Percentiles rank a stretch among this genome's conserved stretches.
Conservation (phyloP, 2,888 invertebrate genomes). For the Cryptocheilus praepositus region DNA sequence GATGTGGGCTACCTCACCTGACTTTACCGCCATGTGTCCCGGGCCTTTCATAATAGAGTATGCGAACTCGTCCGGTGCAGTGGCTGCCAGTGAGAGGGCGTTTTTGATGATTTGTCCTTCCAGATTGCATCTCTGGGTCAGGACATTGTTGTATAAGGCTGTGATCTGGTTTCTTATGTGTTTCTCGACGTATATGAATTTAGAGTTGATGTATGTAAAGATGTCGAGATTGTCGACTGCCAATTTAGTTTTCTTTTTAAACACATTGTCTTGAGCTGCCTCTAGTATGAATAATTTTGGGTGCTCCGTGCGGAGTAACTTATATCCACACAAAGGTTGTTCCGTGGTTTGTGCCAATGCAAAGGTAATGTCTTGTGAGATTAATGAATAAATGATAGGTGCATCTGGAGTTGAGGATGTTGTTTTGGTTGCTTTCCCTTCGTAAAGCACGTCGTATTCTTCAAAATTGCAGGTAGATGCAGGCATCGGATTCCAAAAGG, state of each 20-base stretch:
- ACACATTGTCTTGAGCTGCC: background rate
- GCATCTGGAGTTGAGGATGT: no score
- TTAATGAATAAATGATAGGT: no score
- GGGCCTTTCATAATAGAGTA: constrained; percentile 44
- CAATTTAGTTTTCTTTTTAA: accelerated
- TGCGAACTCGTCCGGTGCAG: constrained; percentile 51
- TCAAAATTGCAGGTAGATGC: no score
- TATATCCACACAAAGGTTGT: no score
- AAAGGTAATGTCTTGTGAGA: no score
- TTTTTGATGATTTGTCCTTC: background rate
- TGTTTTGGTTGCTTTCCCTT: background rate
- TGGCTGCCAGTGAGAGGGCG: constrained; percentile 33
- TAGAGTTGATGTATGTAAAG: no score
- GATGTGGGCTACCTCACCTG: constrained; percentile 43
- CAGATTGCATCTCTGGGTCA: no score
- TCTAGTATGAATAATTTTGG: background rate
- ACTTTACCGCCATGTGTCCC: constrained; percentile 49
- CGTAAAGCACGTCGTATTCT: no score
- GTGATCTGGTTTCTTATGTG: background rate
- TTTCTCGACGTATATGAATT: no score
- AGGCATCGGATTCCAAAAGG: no score
- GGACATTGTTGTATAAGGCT: constrained; percentile 2
- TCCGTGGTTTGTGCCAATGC: no score
- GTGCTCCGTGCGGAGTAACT: no score
- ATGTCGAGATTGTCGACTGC: background rate